A percentile compares a stretch with the other conserved stretches of the same genome.
phyloP scores from a whole-genome alignment of 2,888 invertebrate genomes.

The Micropterix aruncella region DNA sequence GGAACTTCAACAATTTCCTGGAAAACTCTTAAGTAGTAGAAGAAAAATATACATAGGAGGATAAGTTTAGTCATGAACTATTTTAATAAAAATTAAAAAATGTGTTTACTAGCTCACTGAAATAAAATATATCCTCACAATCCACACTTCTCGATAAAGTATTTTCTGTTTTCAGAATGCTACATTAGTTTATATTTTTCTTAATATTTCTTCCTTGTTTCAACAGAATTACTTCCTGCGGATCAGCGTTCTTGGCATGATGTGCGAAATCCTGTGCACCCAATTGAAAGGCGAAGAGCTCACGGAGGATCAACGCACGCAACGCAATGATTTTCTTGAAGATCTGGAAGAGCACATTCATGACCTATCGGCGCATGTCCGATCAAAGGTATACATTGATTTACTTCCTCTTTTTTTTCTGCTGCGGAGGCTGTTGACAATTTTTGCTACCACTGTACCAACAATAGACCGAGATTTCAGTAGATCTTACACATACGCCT shows the following conservation, averaged over 20 bases:
- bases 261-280: conserved; percentile 63
- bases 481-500: too few relatives aligned
- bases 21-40: too few relatives aligned
- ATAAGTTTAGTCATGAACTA: too few relatives aligned
- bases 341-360: conserved; percentile 69
- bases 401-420: too few relatives aligned
- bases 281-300: conserved; percentile 62
- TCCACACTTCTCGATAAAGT: conserved; percentile 22
- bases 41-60: too few relatives aligned
- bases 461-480: too few relatives aligned
- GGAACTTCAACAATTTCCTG: too few relatives aligned
- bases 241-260: conserved; percentile 69
- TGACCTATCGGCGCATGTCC: conserved; percentile 73
- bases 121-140: conserved; percentile 23
- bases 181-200: too few relatives aligned
- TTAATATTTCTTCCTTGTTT: conserved; percentile 2
- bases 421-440: too few relatives aligned
- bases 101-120: too few relatives aligned
- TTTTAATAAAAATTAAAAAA: too few relatives aligned
- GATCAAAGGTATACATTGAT: conserved; percentile 79
- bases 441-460: too few relatives aligned
- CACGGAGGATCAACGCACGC: conserved; percentile 46
- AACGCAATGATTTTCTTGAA: conserved; percentile 68
- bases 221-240: conserved; percentile 51
- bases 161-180: conserved; percentile 18